These are phyloP conservation scores for Penaeus monodon DNA, from an alignment of 2,888 invertebrate genomes.

Conservation along the genomic window DNA sequence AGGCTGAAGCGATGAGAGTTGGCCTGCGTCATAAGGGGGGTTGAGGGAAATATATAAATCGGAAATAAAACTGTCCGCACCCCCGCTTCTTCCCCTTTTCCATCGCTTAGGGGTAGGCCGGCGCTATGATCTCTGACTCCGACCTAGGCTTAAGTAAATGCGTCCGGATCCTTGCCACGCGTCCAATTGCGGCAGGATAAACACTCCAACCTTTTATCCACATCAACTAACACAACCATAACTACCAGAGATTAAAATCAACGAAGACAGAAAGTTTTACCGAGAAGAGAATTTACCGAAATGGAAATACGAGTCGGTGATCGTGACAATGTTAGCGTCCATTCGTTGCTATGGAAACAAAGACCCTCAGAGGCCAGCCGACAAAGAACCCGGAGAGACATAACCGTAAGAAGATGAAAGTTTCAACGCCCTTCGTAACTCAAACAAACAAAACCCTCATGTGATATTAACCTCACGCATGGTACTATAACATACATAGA, in stretches of 20 bases:
- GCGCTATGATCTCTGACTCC: constrained; percentile 23
- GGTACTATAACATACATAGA: no score
- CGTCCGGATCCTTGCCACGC: no score
- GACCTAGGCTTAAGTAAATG: constrained; percentile 27
- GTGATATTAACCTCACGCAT: no score
- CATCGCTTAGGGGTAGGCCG: neutral
- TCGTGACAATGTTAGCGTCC: constrained; percentile 52
- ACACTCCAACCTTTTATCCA: no score
- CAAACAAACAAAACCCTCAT: no score
- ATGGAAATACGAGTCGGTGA: neutral
- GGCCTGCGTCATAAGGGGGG: no score
- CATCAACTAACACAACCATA: neutral
- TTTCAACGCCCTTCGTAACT: no score
- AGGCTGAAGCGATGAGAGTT: no score
- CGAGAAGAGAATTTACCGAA: neutral
- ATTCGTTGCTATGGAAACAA: constrained; percentile 57
- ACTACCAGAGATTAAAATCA: neutral
- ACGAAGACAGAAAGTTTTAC: neutral
- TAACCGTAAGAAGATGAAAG: constrained; percentile 1
- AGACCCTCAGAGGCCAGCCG: constrained; percentile 26
- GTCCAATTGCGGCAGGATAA: no score
- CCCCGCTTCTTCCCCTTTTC: constrained; percentile 31
- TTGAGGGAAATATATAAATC: neutral
- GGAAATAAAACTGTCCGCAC: constrained; percentile 5
- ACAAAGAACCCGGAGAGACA: constrained; percentile 6